A percentile compares a stretch with the other conserved stretches of the same genome.
Conservation (phyloP, 2,113 vertebrate genomes). For the Cricetomys ansorgei region DNA sequence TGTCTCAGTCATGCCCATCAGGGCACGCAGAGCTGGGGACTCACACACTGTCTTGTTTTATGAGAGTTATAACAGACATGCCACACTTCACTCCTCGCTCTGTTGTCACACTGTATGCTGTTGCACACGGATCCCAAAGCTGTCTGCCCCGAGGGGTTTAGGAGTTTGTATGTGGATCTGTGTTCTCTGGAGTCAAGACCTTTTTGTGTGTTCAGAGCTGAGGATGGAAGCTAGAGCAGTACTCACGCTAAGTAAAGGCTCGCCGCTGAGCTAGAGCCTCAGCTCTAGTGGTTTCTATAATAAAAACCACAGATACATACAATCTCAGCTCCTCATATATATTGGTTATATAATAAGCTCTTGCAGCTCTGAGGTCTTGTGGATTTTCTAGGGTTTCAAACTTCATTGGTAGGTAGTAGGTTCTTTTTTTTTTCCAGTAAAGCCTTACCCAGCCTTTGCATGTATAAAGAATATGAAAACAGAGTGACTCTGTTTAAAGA, state of each 20-base stretch:
- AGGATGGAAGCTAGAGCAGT: neutral
- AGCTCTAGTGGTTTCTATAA: neutral
- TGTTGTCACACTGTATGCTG: no score
- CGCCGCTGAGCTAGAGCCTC: neutral
- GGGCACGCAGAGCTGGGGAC: no score
- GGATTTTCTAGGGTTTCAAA: neutral
- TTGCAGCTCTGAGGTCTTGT: neutral
- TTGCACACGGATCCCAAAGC: no score
- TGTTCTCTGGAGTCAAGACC: neutral
- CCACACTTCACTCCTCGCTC: no score
- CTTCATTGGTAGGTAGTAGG: neutral
- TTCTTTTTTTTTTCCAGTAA: slow-evolving; percentile 48
- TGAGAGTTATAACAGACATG: no score
- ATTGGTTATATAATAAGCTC: neutral
- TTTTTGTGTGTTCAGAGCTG: neutral
- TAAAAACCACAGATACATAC: neutral
- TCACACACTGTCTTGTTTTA: no score
- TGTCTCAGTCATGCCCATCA: no score
- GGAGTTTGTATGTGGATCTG: neutral
- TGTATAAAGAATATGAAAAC: neutral
- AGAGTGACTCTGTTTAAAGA: neutral
- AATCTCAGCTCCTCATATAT: slow-evolving; percentile 16
- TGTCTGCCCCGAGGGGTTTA: neutral
- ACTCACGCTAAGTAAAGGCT: neutral
- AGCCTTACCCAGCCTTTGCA: neutral